Base-by-base conservation (phyloP, 2,888 invertebrate genomes). In the Xanthorhoe designata region DNA sequence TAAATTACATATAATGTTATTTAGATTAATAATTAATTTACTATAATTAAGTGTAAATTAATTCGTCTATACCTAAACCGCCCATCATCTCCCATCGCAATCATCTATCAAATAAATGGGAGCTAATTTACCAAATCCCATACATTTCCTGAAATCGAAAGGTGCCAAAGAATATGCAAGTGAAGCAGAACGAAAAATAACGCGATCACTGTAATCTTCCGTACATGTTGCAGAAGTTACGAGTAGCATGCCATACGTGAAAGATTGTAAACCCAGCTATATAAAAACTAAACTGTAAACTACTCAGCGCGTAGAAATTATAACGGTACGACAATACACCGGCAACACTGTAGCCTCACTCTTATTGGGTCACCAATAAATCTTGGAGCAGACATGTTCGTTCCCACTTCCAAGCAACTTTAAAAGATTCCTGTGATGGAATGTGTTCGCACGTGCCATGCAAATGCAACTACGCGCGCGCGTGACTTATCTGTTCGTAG, bases 351-450 rank as follows among this genome's bases (percentile, higher is more conserved):
- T 42, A 0, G 13, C 13, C 3, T 13, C 13, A 4, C 60, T 55
- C 47, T 56, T 60, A 63, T 62, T 60, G 59, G 56, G 58, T 61
- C 54, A 58, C 58, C 49, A 35, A 57, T 58, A 58, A 60, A 58
- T 58, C 58, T 58, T n/a, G 24, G n/a, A 49, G 24, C 58, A 72
- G 61, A 77, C 77, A 78, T 77, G 54, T 71, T 75, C 75, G 73
- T 75, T 70, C 65, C 51, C 62, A 53, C 49, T 45, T 68, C 73
- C 69, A 7, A 73, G 60, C 73, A 76, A 61, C 68, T 73, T 35
- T 74, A 75, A 73, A 75, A 75, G 75, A 75, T 80, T 80, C 76
- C 72, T 18, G 54, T 38, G 38, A 54, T 15, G 38, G 38, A 38
- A 59, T 59, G 38, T 59, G 45, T 42, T 49, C 47, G 57, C 57